Base-by-base conservation (phyloP, 2,888 invertebrate species). In the Cephus spinipes region DNA sequence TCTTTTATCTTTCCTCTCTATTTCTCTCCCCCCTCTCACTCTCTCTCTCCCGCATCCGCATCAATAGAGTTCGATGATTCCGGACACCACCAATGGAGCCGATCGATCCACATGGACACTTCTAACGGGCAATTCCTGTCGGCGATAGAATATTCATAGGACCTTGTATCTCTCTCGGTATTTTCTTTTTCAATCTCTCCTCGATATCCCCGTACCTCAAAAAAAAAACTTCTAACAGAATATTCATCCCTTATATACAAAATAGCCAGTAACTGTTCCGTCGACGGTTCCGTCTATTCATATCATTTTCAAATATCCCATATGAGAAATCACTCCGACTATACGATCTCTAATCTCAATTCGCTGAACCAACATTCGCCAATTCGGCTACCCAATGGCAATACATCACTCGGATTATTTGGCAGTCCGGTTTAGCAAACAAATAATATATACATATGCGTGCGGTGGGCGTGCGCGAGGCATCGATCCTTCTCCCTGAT, bases 381-480 rank as follows among this genome's bases (percentile, higher is more conserved):
- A 30, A 32, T 69, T 69, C 35, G 30, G 33, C 34, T 69, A 75
- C 34, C 15, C 69, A 35, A 55, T 23, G 55, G 55, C 55, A 55
- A 55, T 55, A 55, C 23, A 23, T 55, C 55, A 23, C 9, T 23
- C 55, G 55, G 23, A 55, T 55, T 74, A 69, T 69, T 76, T 71
- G 69, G 76, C 69, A 23, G 36, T 35, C 36, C 12, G 23, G 69
- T 69, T 35, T 33, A 69, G 31, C 69, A 40, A 71, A 76, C 71
- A 15, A 12, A 76, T 55, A 55, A 55, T 23, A 23, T 55, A 55
- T 55, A 55, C 55, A 55, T 55, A 9, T 55, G 23, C 23, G 55
- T 55, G 55, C 55, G 55, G 55, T 55, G 55, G 55, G 55, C 23
- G 55, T 55, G 55, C 9, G 55, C 55, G 9, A 55, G 55, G 55